Percentiles rank a stretch among this genome's conserved stretches.
Evolutionary conservation across 2,113 vertebrate species (phyloP).

Genomic region (Pachyramphus minor): DNA sequence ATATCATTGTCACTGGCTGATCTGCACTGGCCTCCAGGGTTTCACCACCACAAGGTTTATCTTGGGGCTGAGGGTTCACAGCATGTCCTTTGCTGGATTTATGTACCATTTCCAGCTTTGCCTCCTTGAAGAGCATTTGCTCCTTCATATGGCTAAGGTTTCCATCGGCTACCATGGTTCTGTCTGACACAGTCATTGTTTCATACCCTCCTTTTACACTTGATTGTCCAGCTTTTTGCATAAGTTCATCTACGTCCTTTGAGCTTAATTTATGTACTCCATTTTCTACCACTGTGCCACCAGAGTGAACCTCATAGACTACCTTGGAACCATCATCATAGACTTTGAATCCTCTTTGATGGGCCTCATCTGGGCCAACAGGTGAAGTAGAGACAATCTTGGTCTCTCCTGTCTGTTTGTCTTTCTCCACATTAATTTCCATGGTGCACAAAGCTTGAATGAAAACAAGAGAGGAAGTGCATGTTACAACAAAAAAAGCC

Average conservation of each 20-base stretch:
- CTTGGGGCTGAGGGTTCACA: conserved; percentile 65
- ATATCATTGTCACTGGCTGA: conserved; percentile 96
- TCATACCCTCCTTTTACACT: conserved; percentile 71
- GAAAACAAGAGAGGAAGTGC: conserved; percentile 86
- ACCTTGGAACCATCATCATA: conserved; percentile 94
- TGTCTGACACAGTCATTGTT: conserved; percentile 73
- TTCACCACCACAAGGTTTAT: conserved; percentile 55
- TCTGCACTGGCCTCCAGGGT: conserved; percentile 74
- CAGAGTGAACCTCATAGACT: conserved; percentile 92
- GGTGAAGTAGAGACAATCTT: conserved; percentile 90
- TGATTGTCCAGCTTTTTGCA: conserved; percentile 86
- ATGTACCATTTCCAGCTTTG: conserved; percentile 84
- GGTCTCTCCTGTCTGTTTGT: conserved; percentile 92
- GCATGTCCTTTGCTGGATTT: conserved; percentile 77
- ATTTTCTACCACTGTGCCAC: conserved; percentile 88
- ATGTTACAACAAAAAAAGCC: conserved; percentile 88
- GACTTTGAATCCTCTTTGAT: conserved; percentile 91
- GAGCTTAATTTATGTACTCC: conserved; percentile 89
- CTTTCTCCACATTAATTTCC: conserved; percentile 98
- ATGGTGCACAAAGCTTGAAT: conserved; percentile 95
- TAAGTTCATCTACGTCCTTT: conserved; percentile 87
- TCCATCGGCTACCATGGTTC: conserved; percentile 73
- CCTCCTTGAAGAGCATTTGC: conserved; percentile 81
- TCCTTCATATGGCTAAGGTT: conserved; percentile 74
- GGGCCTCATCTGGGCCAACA: conserved; percentile 84